A percentile compares a stretch with the other conserved stretches of the same genome.
phyloP scores from a whole-genome alignment of 2,888 invertebrate species.

The Noctua janthe region DNA sequence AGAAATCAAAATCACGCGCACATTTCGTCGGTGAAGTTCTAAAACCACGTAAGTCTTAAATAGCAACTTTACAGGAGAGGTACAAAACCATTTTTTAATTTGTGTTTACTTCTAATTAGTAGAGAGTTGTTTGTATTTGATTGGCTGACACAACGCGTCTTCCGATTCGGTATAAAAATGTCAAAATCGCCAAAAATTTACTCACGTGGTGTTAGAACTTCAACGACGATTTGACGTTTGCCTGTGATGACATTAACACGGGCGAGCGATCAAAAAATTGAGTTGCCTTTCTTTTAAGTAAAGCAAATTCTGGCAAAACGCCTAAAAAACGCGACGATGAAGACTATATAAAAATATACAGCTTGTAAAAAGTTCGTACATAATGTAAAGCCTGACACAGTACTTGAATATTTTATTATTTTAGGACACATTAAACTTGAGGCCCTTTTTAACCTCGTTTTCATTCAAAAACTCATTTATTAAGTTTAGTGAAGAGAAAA shows the following conservation, averaged over 20 bases:
- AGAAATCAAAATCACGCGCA: slow-evolving; percentile 24
- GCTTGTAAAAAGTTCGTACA: slow-evolving; percentile 50
- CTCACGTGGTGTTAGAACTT: too few relatives aligned
- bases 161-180: too few relatives aligned
- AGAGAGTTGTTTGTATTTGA: too few relatives aligned
- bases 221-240: slow-evolving; percentile 9
- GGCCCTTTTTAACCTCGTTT: slow-evolving; percentile 41
- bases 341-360: slow-evolving; percentile 53
- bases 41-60: too few relatives aligned
- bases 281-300: slow-evolving; percentile 37
- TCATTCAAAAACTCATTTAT: slow-evolving; percentile 61
- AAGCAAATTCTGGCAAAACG: slow-evolving; percentile 55
- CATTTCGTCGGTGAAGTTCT: too few relatives aligned
- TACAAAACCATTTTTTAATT: too few relatives aligned
- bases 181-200: too few relatives aligned
- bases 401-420: slow-evolving; percentile 52
- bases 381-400: slow-evolving; percentile 41
- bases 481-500: slow-evolving; percentile 64
- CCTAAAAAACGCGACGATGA: slow-evolving; percentile 47
- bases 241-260: slow-evolving; percentile 32
- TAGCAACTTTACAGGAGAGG: too few relatives aligned
- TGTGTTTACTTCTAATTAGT: too few relatives aligned
- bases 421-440: slow-evolving; percentile 45
- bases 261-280: slow-evolving; percentile 36
- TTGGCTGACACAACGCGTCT: too few relatives aligned